These are phyloP conservation scores for Tapera naevia DNA, from an alignment of 2,797 vertebrate genomes.

Conservation along the genomic window DNA sequence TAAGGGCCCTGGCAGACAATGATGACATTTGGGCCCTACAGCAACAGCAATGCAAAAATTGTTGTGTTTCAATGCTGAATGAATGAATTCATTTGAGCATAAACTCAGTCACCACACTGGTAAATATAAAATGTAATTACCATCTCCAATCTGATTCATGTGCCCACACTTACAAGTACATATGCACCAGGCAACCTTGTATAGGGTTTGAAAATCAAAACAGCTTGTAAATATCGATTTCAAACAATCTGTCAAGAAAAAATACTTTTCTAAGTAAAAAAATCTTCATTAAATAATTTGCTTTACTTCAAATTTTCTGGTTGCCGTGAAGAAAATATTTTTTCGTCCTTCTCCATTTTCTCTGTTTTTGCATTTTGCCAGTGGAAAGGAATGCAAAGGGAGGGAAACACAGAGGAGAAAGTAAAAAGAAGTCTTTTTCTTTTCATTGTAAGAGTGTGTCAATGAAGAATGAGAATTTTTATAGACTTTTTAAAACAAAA, in stretches of 20 bases:
- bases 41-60: not conserved
- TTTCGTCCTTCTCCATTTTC: not conserved
- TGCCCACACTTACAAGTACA: not conserved
- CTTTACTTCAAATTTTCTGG: not conserved
- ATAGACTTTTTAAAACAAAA: not conserved
- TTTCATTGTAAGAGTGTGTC: not conserved
- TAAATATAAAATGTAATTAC: not conserved
- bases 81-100: not conserved
- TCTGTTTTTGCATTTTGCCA: not conserved
- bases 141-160: not conserved
- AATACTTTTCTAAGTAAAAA: not conserved
- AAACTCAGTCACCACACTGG: no score
- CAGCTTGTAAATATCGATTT: not conserved
- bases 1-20: not conserved
- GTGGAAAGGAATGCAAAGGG: not conserved
- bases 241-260: not conserved
- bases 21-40: rapidly evolving
- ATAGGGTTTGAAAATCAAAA: not conserved
- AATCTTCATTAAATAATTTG: not conserved
- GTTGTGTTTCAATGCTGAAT: not conserved
- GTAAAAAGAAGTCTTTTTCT: not conserved
- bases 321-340: not conserved
- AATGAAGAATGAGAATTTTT: not conserved
- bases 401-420: not conserved
- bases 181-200: not conserved